Percentiles rank a stretch among this genome's conserved stretches.
These are phyloP conservation scores for Phaonia tiefii DNA, from an alignment of 2,888 invertebrate species.

Conservation along the genomic window DNA sequence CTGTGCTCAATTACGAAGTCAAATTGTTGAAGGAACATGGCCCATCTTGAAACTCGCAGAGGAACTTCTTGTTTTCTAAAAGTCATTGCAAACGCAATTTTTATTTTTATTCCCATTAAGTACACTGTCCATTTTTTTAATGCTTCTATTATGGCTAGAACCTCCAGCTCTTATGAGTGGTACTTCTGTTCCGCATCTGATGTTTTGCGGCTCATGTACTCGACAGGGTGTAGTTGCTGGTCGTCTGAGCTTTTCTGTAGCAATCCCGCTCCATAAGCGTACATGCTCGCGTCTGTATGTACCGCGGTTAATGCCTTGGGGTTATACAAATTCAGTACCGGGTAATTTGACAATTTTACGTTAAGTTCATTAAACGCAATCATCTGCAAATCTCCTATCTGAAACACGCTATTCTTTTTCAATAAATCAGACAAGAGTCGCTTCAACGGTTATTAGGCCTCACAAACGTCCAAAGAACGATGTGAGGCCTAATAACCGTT, in stretches of 20 bases:
- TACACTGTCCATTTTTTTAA: slow-evolving; percentile 58
- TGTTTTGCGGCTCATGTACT: slow-evolving; percentile 60
- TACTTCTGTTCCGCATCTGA: too few relatives aligned
- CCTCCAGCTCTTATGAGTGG: too few relatives aligned
- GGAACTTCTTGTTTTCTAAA: slow-evolving; percentile 58
- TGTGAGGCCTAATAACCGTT: slow-evolving; percentile 53
- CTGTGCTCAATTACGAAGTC: slow-evolving; percentile 60
- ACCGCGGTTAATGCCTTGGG: slow-evolving; percentile 36
- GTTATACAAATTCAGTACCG: slow-evolving; percentile 30
- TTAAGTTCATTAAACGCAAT: slow-evolving; percentile 19
- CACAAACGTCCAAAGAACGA: slow-evolving; percentile 61
- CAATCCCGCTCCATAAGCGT: slow-evolving; percentile 66
- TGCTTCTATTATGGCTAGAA: too few relatives aligned
- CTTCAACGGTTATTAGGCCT: slow-evolving; percentile 33
- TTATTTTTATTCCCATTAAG: slow-evolving; percentile 43
- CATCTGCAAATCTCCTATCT: slow-evolving; percentile 36
- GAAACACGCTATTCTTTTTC: slow-evolving; percentile 35
- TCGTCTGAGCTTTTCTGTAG: slow-evolving; percentile 58
- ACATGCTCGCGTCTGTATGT: slow-evolving; percentile 53
- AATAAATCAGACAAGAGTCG: slow-evolving; percentile 50
- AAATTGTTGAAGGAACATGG: slow-evolving; percentile 57
- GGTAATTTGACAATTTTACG: background rate
- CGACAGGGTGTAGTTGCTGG: slow-evolving; percentile 56
- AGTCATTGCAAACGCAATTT: slow-evolving; percentile 55
- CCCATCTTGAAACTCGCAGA: slow-evolving; percentile 55